Base-by-base conservation (phyloP, 2,888 invertebrate species). In the Phaonia tiefii region DNA sequence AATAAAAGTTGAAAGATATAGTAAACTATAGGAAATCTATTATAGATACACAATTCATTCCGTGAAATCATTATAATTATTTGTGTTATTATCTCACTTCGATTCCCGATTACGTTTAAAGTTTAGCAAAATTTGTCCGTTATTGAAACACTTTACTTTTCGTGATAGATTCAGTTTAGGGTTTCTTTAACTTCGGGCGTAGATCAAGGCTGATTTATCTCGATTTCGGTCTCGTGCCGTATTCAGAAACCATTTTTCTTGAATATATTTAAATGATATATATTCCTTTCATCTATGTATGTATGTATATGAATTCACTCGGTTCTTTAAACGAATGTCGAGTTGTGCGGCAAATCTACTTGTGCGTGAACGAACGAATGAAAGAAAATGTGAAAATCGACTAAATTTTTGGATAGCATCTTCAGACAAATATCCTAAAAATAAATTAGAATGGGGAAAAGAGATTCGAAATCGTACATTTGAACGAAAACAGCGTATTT, bases 361-460 rank as follows among this genome's bases (percentile, higher is more conserved):
- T 78, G 78, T 86, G 86, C 86, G 86, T 86, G 85, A 84, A 85
- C 85, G 84, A 85, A 72, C 70, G 75, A 80, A 74, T 66, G 78
- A 78, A 81, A 78, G 78, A 85, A 86, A 86, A 84, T 85, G 83
- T 85, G 73, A 84, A 85, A 85, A 84, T 85, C 84, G 78, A 79
- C 83, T 84, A 86, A 85, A 83, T 83, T 80, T 76, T 80, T 79
- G 78, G 81, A 75, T 51, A 75, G 82, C 77, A 83, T 84, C 79
- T 74, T 74, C 82, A 79, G 77, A 80, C 63, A 66, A 81, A 82
- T 78, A 83, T 86, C 87, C 88, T 86, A 86, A 87, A 88, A 88
- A 88, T 88, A 88, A 86, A 86, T 86, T 86, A 72, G 69, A 81
- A 72, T 81, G 81, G 78, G 84, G 85, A 86, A 87, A 86, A 87